These are phyloP conservation scores for Clinocottus analis DNA, from an alignment of 2,113 vertebrate species.

Conservation along the genomic window DNA sequence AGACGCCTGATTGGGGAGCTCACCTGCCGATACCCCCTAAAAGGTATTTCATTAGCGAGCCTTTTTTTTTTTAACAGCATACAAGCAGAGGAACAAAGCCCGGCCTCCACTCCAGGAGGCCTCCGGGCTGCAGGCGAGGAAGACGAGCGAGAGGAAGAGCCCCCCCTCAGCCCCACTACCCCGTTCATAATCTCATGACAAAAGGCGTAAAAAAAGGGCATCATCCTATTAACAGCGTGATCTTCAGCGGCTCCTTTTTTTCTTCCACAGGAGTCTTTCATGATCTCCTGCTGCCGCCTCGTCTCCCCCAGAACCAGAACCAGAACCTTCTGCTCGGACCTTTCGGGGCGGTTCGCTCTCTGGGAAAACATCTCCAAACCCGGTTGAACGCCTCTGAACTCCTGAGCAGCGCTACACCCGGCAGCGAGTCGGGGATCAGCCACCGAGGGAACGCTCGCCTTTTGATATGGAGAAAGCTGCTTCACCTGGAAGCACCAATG, in stretches of 20 bases:
- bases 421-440: background rate
- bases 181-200: constrained; percentile 99
- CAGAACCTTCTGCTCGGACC: too few relatives aligned
- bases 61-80: constrained; percentile 81
- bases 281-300: constrained; percentile 84
- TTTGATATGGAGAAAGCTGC: background rate
- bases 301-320: too few relatives aligned
- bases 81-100: constrained; percentile 89
- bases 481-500: too few relatives aligned
- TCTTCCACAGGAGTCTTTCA: constrained; percentile 95
- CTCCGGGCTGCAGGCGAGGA: constrained; percentile 64
- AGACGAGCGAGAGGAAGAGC: constrained; percentile 76
- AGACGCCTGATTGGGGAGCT: constrained; percentile 85
- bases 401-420: background rate
- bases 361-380: constrained; percentile 45
- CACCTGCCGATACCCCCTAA: constrained; percentile 93
- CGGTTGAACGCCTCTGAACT: constrained; percentile 8
- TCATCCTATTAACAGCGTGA: constrained; percentile 99
- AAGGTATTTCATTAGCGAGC: constrained; percentile 93
- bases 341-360: too few relatives aligned
- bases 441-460: background rate
- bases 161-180: too few relatives aligned
- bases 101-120: constrained; percentile 89
- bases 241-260: constrained; percentile 94
- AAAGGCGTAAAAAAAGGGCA: constrained; percentile 99